Evolutionary conservation across 2,113 vertebrate genomes (phyloP), one percentile per base, ranked within the genome.

Genomic region (Hydrochoerus hydrochaeris): DNA sequence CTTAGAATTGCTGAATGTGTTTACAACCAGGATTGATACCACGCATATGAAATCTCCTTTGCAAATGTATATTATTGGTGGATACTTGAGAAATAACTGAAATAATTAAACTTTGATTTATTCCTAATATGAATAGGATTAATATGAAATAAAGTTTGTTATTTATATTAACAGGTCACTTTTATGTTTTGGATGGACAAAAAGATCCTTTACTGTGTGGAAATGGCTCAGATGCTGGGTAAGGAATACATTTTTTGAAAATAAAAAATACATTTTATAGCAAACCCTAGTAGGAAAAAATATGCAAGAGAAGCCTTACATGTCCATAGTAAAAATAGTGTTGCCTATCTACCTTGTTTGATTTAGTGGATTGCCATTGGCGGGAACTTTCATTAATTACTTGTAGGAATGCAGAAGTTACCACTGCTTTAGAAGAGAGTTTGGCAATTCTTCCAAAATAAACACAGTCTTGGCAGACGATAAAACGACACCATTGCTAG

Each of bases 131-230:
- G 41, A 87, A 57, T 28, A 86, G 30, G 4, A 65, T 60, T 90
- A 20, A 89, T 77, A 85, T 52, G 58, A 93, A 97, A 65, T 85
- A 9, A 93, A 97, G 88, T 71, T 52, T 89, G 77, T 97, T 95
- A 30, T 98, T 97, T 98, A 54, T 95, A 85, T 98, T 94, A 96
- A 97, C 97, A 99, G 99, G 97, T 98, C 98, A 99, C 95, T 99
- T 98, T 98, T 99, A 99, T 96, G 93, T 98, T 98, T 98, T 99
- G 98, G 98, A 99, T 98, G 99, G 98, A 93, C 98, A 99, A 96
- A 98, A 95, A 96, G 99, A 99, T 97, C 98, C 99, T 90, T 98
- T 99, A 97, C 99, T 99, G 91, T 99, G 99, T 98, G 99, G 99
- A 93, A 99, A 98, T 75, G 98, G 98, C 97, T 99, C 98, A 96